Conservation (phyloP, 1,140 invertebrate genomes). For the Oncopeltus fasciatus region DNA sequence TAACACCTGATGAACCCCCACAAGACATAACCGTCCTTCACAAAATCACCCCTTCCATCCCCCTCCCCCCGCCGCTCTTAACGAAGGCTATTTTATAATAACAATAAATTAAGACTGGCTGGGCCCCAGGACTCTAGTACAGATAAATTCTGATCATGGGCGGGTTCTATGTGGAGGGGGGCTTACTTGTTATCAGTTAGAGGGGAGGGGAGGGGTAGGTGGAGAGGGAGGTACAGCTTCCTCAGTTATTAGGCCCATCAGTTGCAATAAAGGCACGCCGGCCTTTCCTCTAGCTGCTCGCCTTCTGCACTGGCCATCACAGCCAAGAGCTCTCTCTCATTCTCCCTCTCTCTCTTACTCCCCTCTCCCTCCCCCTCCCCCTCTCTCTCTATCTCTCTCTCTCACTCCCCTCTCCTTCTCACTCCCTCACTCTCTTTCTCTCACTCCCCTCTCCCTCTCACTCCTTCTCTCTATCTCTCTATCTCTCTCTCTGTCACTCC, state of each 20-base stretch:
- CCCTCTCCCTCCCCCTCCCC: too few species aligned
- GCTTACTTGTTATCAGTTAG: slow-evolving; percentile 11
- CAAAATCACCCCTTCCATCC: neutral
- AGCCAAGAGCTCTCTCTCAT: too few species aligned
- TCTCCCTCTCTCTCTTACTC: too few species aligned
- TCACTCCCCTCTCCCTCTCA: too few species aligned
- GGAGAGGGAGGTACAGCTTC: neutral
- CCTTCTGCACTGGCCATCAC: neutral
- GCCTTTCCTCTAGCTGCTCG: neutral
- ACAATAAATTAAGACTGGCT: slow-evolving; percentile 10
- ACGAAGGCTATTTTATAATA: slow-evolving; percentile 12
- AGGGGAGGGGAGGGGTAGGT: neutral
- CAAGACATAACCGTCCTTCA: neutral
- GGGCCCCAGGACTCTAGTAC: neutral
- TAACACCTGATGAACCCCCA: neutral
- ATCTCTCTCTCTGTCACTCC: too few species aligned
- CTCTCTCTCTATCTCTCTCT: too few species aligned
- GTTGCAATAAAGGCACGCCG: neutral
- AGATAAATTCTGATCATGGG: slow-evolving; percentile 9
- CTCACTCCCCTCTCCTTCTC: too few species aligned
- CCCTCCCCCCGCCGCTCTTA: neutral
- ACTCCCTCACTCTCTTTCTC: too few species aligned
- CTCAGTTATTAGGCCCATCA: neutral
- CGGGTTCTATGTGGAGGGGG: neutral
- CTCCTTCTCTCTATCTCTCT: too few species aligned